phyloP scores from a whole-genome alignment of 2,797 vertebrate species.

The Novumbra hubbsi region DNA sequence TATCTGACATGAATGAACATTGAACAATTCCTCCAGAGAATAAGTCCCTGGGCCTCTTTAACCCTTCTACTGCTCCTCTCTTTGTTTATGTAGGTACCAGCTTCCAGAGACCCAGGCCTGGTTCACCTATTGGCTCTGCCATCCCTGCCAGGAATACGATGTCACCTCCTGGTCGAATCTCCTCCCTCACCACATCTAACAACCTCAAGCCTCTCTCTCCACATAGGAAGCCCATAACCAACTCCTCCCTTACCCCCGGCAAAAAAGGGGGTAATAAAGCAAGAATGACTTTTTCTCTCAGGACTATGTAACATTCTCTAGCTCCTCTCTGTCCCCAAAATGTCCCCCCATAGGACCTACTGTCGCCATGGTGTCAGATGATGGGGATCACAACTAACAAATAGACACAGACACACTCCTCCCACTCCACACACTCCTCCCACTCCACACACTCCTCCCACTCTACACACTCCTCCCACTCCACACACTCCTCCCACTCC shows the following conservation, averaged over 20 bases:
- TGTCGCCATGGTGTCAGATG: background rate
- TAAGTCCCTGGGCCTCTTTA: conserved; percentile 28
- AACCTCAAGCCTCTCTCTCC: conserved; percentile 46
- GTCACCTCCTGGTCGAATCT: conserved; percentile 33
- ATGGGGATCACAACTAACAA: background rate
- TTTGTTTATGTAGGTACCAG: conserved; percentile 66
- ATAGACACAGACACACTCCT: conserved; percentile 6
- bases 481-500: no score
- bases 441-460: no score
- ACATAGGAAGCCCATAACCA: conserved; percentile 51
- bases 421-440: background rate
- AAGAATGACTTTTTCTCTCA: conserved; percentile 29
- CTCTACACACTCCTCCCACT: no score
- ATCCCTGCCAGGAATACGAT: conserved; percentile 52
- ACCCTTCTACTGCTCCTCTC: conserved; percentile 26
- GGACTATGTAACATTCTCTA: conserved; percentile 21
- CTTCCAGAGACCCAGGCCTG: conserved; percentile 42
- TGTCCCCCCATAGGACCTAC: no score
- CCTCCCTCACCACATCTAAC: conserved; percentile 45
- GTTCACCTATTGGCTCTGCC: conserved; percentile 58
- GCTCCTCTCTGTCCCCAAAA: background rate
- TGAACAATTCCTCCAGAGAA: conserved; percentile 7
- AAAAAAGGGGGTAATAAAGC: conserved; percentile 64
- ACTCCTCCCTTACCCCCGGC: conserved; percentile 59
- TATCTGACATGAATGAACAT: conserved; percentile 20